A percentile compares a stretch with the other conserved stretches of the same genome.
Conservation (phyloP, 2,888 invertebrate species). For the Drosophila formosana region DNA sequence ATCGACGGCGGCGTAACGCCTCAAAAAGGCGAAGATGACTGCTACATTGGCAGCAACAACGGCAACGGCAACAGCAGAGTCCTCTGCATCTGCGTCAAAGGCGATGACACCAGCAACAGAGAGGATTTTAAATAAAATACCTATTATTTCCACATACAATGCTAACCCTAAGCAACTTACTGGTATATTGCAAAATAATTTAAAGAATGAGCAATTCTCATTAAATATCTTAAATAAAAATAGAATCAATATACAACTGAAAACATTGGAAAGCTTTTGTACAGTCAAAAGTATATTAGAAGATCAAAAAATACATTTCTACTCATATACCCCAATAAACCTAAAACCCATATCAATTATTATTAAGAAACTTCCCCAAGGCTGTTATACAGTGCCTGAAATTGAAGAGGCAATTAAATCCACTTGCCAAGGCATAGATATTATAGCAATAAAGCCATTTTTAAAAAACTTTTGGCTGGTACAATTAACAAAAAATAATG, state of each 20-base stretch:
- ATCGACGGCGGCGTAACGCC: no score
- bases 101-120: no score
- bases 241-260: background rate
- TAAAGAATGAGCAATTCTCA: background rate
- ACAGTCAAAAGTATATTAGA: background rate
- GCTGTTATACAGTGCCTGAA: background rate
- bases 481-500: background rate
- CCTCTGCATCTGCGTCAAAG: no score
- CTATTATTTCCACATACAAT: no score
- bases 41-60: no score
- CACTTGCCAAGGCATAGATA: background rate
- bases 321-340: background rate
- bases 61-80: no score
- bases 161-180: no score
- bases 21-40: no score
- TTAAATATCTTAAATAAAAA: conserved; percentile 10
- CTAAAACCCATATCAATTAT: background rate
- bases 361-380: background rate
- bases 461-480: conserved; percentile 11
- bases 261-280: background rate
- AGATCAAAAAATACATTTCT: background rate
- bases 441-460: background rate
- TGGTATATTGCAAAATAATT: no score
- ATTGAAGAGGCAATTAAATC: background rate
- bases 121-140: no score